A percentile compares a stretch with the other conserved stretches of the same genome.
These are phyloP conservation scores for Fulica atra DNA, from an alignment of 2,113 vertebrate genomes.

Conservation along the genomic window DNA sequence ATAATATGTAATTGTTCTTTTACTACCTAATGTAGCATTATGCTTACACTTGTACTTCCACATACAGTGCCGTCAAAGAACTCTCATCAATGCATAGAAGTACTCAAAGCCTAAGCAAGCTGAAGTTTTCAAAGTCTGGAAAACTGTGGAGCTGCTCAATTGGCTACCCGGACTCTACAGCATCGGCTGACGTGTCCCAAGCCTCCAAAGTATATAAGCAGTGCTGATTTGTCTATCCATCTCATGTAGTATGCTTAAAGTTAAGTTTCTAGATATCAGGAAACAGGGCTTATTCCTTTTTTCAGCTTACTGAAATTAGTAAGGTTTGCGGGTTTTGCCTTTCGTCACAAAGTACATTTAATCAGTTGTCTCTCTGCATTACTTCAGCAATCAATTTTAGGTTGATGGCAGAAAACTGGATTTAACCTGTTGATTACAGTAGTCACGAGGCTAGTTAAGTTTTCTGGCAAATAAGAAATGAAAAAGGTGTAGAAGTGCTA, in stretches of 20 bases:
- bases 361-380: background rate
- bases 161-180: background rate
- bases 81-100: background rate
- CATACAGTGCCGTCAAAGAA: accelerated
- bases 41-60: accelerated
- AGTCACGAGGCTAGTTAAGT: background rate
- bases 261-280: background rate
- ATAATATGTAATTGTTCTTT: background rate
- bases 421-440: background rate
- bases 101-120: background rate
- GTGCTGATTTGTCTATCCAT: background rate
- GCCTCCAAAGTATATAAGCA: background rate
- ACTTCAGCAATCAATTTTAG: background rate
- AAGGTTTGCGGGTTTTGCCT: too few species aligned
- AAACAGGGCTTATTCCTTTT: background rate
- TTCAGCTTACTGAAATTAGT: background rate
- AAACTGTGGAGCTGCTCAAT: accelerated
- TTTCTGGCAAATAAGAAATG: background rate
- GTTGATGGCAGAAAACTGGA: background rate
- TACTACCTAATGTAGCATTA: background rate
- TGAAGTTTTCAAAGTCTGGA: accelerated
- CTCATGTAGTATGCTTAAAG: background rate
- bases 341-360: background rate
- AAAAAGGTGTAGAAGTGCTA: background rate
- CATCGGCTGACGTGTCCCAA: background rate